A percentile compares a stretch with the other conserved stretches of the same genome.
Evolutionary conservation across 1,140 invertebrate genomes (phyloP).

Genomic region (Oryctes rhinoceros): DNA sequence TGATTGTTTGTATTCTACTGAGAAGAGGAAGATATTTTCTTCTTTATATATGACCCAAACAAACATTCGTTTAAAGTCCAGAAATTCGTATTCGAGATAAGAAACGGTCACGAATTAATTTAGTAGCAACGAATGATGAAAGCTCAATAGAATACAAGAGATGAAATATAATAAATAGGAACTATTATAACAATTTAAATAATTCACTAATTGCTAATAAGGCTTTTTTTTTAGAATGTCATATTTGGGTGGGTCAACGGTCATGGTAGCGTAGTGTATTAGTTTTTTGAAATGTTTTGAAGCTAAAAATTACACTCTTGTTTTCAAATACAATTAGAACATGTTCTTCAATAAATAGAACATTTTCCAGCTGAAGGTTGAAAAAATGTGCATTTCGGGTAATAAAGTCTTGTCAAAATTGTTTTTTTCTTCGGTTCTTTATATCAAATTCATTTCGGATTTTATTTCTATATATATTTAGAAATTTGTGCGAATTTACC

Average conservation of each 20-base stretch:
- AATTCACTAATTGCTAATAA: slow-evolving; percentile 2
- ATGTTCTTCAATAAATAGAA: too few species aligned
- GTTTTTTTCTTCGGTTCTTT: too few species aligned
- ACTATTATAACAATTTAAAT: background rate
- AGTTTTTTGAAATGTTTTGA: background rate
- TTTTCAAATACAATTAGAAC: too few species aligned
- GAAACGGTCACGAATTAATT: slow-evolving; percentile 24
- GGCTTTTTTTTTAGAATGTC: background rate
- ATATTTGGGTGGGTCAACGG: background rate
- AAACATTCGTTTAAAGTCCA: slow-evolving; percentile 28
- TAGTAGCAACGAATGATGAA: background rate
- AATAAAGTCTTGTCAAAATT: too few species aligned
- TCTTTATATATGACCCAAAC: slow-evolving; percentile 32
- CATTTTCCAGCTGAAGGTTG: too few species aligned
- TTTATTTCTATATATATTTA: too few species aligned
- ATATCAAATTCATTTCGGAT: too few species aligned
- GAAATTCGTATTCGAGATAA: slow-evolving; percentile 24
- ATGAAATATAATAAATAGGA: background rate
- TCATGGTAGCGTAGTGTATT: background rate
- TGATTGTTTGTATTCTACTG: slow-evolving; percentile 22
- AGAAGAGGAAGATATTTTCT: slow-evolving; percentile 21
- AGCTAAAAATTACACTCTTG: background rate
- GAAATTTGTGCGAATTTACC: too few species aligned
- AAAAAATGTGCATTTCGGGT: too few species aligned
- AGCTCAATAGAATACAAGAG: background rate